Evolutionary conservation across 2,113 vertebrate species (phyloP), one percentile per base, ranked within the genome.

Genomic region (Hippocampus guttulatus): DNA sequence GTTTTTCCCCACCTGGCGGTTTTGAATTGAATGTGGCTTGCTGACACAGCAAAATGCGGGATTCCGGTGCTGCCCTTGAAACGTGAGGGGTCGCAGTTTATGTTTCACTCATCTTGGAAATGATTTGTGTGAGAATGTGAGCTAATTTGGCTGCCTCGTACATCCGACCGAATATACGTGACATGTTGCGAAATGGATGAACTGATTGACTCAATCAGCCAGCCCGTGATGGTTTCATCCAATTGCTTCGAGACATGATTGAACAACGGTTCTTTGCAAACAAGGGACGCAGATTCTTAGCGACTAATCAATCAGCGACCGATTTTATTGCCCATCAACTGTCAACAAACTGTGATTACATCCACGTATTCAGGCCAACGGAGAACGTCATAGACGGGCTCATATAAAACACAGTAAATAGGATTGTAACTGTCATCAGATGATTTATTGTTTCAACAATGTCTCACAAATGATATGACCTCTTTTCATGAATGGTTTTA

Each of bases 11-110:
- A 78, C 78, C 80, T 69, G 83, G 30, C 63, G 21, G 27, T 64
- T 64, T 79, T 74, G 74, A 74, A 87, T 87, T 83, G 83, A 85
- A 79, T 76, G 76, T 71, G 9, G 61, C 76, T 81, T 38, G 80
- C 85, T 87, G 85, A 88, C 80, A 67, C 63, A 61, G 85, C 87
- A 83, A 55, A 83, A 81, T 69, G 47, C 68, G 73, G 69, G 57
- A 73, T 75, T 76, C 67, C 40, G 79, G 69, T 14, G 76, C 80
- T 75, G 15, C 21, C 52, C 30, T 72, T 70, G 71, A 84, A 81
- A 75, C 73, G 71, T 33, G 10, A 49, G 62, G 67, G 71, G 69
- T 30, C 14, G 4, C 23, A 47, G 43, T 67, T 40, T 74, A 66
- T 74, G 47, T 65, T 71, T 58, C 57, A 27, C 69, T 74, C 69